A percentile compares a stretch with the other conserved stretches of the same genome.
phyloP scores from a whole-genome alignment of 2,113 vertebrate species.

The Garra rufa region DNA sequence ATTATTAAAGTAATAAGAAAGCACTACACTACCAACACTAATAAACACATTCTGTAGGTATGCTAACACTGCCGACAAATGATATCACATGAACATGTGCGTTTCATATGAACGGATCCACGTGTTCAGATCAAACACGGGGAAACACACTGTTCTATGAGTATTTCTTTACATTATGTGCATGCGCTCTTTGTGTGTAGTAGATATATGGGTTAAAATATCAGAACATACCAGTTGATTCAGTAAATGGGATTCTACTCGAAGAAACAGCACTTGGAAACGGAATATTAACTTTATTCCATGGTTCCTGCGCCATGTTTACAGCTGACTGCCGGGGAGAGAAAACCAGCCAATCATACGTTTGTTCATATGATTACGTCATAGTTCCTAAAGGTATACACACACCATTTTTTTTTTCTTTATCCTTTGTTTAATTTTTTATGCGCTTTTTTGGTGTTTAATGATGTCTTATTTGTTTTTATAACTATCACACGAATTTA shows the following conservation, averaged over 20 bases:
- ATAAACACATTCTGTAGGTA: too few relatives aligned
- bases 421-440: too few relatives aligned
- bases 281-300: conserved; percentile 64
- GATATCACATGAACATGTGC: background rate
- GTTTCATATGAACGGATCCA: background rate
- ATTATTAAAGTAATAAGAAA: background rate
- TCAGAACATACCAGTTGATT: conserved; percentile 48
- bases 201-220: background rate
- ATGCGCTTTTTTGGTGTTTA: too few relatives aligned
- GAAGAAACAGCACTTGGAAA: conserved; percentile 54
- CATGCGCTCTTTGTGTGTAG: background rate
- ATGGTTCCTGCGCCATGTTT: conserved; percentile 64
- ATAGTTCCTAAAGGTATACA: conserved; percentile 16
- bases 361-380: background rate
- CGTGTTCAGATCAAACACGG: background rate
- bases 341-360: conserved; percentile 28
- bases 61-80: background rate
- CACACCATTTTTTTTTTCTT: background rate
- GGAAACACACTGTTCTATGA: background rate
- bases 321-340: background rate
- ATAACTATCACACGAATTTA: too few relatives aligned
- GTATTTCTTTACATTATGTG: background rate
- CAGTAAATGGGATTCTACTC: conserved; percentile 41
- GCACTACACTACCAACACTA: background rate
- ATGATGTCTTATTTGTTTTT: too few relatives aligned